A percentile compares a stretch with the other conserved stretches of the same genome.
These are phyloP conservation scores for Lepilemur ruficaudatus DNA, from an alignment of 2,797 vertebrate species.

Conservation along the genomic window DNA sequence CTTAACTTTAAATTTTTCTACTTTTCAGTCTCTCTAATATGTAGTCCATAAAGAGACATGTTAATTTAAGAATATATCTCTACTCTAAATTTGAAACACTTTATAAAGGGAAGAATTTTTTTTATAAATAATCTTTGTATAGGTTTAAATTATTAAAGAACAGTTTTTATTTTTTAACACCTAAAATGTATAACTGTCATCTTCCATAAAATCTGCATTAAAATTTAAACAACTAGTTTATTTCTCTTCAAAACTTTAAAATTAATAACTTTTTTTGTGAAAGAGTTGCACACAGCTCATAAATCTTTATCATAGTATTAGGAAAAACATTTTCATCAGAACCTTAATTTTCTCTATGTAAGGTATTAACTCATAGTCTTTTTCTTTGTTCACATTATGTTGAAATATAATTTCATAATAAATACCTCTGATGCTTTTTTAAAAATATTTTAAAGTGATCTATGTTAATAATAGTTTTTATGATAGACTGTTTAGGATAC, in stretches of 20 bases:
- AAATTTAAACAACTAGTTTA: constrained; percentile 32
- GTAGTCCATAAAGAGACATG: background rate
- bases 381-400: background rate
- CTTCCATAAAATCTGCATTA: background rate
- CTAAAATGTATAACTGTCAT: background rate
- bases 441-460: background rate
- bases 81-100: constrained; percentile 7
- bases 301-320: background rate
- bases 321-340: background rate
- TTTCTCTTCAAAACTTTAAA: constrained; percentile 18
- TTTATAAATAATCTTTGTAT: background rate
- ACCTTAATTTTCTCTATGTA: background rate
- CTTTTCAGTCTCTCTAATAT: background rate
- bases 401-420: background rate
- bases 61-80: background rate
- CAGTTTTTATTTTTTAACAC: background rate
- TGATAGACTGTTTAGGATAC: background rate
- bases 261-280: background rate
- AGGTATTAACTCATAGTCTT: background rate
- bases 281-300: background rate
- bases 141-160: background rate
- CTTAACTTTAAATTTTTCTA: background rate
- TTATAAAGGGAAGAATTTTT: background rate
- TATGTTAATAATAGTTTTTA: background rate
- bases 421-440: background rate